These are phyloP conservation scores for Epinotia brunnichana DNA, from an alignment of 2,888 invertebrate genomes.

Conservation along the genomic window DNA sequence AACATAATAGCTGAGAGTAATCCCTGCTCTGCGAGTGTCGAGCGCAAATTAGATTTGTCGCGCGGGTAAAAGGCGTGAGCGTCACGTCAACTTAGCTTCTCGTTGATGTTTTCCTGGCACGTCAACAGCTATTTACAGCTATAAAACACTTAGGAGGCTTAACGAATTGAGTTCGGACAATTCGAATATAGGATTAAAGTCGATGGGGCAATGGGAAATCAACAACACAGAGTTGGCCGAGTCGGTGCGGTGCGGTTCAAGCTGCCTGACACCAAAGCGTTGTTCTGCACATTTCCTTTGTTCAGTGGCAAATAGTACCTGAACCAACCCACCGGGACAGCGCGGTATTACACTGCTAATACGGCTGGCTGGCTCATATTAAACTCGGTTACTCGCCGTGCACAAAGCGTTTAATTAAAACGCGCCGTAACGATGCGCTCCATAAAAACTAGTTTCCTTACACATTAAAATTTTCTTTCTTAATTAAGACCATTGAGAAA, in stretches of 20 bases:
- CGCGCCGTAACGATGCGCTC: conserved; percentile 35
- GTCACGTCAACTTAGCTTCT: conserved; percentile 33
- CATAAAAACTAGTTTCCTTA: conserved; percentile 37
- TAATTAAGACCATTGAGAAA: conserved; percentile 34
- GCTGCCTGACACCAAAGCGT: not conserved
- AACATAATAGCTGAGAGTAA: conserved; percentile 27
- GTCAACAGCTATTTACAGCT: conserved; percentile 20
- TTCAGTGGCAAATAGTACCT: conserved; percentile 18
- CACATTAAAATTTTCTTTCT: conserved; percentile 28
- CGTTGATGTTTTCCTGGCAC: conserved; percentile 23
- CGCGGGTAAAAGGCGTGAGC: conserved; percentile 37
- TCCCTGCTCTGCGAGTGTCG: conserved; percentile 25
- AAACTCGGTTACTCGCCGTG: conserved; percentile 26
- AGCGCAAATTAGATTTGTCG: conserved; percentile 38
- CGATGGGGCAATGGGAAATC: not conserved
- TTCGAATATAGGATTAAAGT: not conserved
- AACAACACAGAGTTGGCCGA: not conserved
- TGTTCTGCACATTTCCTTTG: conserved; percentile 14
- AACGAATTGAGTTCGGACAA: not conserved
- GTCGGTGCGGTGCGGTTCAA: not conserved
- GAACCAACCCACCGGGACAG: conserved; percentile 13
- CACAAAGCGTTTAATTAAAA: conserved; percentile 44
- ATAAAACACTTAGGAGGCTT: not conserved
- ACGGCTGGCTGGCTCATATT: conserved; percentile 26
- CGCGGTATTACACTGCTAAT: conserved; percentile 28